Evolutionary conservation across 2,888 invertebrate species (phyloP).

Genomic region (Clitarchus hookeri): DNA sequence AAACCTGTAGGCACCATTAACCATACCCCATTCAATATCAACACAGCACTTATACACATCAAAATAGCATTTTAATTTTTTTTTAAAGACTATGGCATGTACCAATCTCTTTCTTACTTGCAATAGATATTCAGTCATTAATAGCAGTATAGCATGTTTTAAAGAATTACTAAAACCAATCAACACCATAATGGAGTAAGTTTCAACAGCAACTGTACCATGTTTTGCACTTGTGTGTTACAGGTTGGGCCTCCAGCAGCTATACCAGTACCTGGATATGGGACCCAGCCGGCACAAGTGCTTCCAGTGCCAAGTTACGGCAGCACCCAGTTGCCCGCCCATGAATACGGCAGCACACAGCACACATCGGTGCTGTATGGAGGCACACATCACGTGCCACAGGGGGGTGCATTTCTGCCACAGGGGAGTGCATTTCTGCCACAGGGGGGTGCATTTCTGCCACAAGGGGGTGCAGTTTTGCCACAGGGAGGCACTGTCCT

Average conservation of each 20-base stretch:
- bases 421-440: not conserved
- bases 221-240: not conserved
- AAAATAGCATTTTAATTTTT: too few species aligned
- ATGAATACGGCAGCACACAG: not conserved
- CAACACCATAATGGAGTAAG: too few species aligned
- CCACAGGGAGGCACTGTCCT: not conserved
- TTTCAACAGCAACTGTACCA: too few species aligned
- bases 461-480: not conserved
- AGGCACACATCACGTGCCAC: not conserved
- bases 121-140: too few species aligned
- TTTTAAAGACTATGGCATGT: too few species aligned
- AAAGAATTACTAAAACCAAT: too few species aligned
- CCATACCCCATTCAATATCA: too few species aligned
- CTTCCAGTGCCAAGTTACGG: not conserved
- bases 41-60: too few species aligned
- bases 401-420: not conserved
- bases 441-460: not conserved
- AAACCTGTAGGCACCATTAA: too few species aligned
- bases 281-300: slow-evolving; percentile 4
- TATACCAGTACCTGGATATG: not conserved
- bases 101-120: too few species aligned
- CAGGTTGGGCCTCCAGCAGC: not conserved
- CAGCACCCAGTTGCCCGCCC: not conserved
- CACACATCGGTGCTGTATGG: not conserved
- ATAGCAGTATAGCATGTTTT: too few species aligned